Conservation (phyloP, 2,797 vertebrate genomes). For the Malacoctenus gilli region DNA sequence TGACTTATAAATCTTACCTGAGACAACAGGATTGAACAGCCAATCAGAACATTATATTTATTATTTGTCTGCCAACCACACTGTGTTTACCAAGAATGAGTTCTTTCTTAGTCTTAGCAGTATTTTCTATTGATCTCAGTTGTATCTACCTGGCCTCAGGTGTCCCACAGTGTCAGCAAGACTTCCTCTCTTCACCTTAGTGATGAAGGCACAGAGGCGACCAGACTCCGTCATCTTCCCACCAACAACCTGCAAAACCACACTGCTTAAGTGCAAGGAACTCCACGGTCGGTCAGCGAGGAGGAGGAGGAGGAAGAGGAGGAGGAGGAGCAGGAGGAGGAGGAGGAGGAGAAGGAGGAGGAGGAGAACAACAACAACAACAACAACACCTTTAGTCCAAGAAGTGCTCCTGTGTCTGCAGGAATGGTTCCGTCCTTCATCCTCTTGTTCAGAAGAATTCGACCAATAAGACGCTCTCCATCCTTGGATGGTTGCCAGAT, state of each 20-base stretch:
- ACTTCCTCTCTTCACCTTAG: conserved; percentile 98
- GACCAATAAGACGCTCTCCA: conserved; percentile 94
- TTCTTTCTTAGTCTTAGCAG: too few relatives aligned
- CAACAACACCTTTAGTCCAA: conserved; percentile 90
- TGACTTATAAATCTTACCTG: too few relatives aligned
- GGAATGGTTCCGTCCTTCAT: conserved; percentile 94
- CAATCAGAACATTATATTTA: too few relatives aligned
- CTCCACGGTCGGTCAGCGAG: neutral
- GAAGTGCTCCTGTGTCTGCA: conserved; percentile 90
- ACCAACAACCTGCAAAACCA: conserved; percentile 90
- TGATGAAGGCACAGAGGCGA: conserved; percentile 96
- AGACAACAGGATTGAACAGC: too few relatives aligned
- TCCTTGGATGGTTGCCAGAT: conserved; percentile 97
- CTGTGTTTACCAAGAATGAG: too few relatives aligned
- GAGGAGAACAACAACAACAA: too few relatives aligned
- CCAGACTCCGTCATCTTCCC: conserved; percentile 97
- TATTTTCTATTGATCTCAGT: too few relatives aligned
- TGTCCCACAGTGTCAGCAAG: conserved; percentile 96
- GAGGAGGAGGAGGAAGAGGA: neutral
- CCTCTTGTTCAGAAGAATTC: conserved; percentile 93
- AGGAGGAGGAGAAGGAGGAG: neutral
- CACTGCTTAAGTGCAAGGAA: conserved; percentile 10
- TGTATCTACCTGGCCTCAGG: conserved; percentile 92
- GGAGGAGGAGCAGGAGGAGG: neutral
- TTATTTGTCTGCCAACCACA: too few relatives aligned